Evolutionary conservation across 1,140 invertebrate genomes (phyloP), one percentile per base, ranked within the genome.

Genomic region (Lysiphlebus fabarum): DNA sequence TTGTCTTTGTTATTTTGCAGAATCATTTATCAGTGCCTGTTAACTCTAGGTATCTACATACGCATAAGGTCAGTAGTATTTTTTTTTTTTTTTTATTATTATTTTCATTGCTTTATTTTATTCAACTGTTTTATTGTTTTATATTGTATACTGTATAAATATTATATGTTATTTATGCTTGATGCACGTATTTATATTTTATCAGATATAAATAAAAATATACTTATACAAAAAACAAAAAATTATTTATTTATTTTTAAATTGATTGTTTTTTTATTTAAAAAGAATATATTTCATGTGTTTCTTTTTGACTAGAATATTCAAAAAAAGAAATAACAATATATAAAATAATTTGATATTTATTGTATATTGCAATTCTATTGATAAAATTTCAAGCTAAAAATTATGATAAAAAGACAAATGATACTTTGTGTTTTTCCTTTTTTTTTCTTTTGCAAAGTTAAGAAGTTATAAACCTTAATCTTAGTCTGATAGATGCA

Each of bases 21-120:
- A 90, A 88, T 84, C 88, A 89, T 86, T 89, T 90, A 85, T 88
- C 86, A 85, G 88, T 90, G 84, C 88, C 89, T 84, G 84, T 87
- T 85, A 87, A 87, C 84, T 86, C 85, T 86, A 90, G 87, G 84
- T 90, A 85, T 81, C 87, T 89, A 74, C 87, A 88, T 82, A 86
- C 84, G 78, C 85, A 82, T 82, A 88, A 89, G 87, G 87, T 89
- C 84, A 84, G 87, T 85, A 76, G 68, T 50, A 10, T 67, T 65
- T 69, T 66, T 68, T 59, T 49, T 57, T 66, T 60, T 61, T 62
- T 68, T 70, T 67, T 70, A 66, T 65, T 71, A 68, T 62, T 62
- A 60, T 64, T 50, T 58, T 49, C 11, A 53, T 63, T 33, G 45
- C 40, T 43, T 53, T 14, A n/a, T n/a, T n/a, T n/a, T n/a, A n/a